These are phyloP conservation scores for Scaptomyza montana DNA, from an alignment of 1,140 invertebrate genomes.

Conservation along the genomic window DNA sequence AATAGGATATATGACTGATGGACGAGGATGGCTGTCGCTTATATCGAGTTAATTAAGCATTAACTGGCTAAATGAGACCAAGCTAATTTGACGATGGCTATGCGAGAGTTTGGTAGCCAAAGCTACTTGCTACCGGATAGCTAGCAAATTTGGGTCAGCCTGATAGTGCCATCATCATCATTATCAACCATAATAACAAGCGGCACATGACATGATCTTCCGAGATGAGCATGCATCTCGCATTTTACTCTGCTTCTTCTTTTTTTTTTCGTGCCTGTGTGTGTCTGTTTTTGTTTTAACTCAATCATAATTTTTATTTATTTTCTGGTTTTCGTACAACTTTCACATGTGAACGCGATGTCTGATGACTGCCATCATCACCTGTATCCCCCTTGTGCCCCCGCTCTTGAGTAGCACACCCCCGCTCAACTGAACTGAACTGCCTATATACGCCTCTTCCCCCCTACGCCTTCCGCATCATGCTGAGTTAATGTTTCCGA, in stretches of 20 bases:
- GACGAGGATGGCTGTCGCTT: background rate
- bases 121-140: background rate
- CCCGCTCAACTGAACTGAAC: background rate
- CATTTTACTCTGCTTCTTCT: slow-evolving; percentile 18
- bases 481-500: slow-evolving; percentile 50
- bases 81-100: slow-evolving; percentile 3
- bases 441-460: background rate
- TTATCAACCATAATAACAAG: slow-evolving; percentile 41
- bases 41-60: background rate
- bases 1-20: background rate
- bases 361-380: slow-evolving; percentile 58
- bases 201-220: slow-evolving; percentile 41
- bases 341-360: slow-evolving; percentile 72
- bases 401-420: no score
- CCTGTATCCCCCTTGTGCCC: slow-evolving; percentile 17
- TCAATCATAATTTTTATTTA: slow-evolving; percentile 45
- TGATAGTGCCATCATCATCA: slow-evolving; percentile 43
- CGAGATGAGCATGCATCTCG: slow-evolving; percentile 34
- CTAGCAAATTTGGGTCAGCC: slow-evolving; percentile 37
- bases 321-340: slow-evolving; percentile 75
- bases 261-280: slow-evolving; percentile 25
- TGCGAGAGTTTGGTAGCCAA: background rate
- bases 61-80: background rate
- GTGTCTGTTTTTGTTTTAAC: slow-evolving; percentile 56
- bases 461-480: background rate